phyloP scores from a whole-genome alignment of 2,113 vertebrate genomes.

The Empidonax traillii region DNA sequence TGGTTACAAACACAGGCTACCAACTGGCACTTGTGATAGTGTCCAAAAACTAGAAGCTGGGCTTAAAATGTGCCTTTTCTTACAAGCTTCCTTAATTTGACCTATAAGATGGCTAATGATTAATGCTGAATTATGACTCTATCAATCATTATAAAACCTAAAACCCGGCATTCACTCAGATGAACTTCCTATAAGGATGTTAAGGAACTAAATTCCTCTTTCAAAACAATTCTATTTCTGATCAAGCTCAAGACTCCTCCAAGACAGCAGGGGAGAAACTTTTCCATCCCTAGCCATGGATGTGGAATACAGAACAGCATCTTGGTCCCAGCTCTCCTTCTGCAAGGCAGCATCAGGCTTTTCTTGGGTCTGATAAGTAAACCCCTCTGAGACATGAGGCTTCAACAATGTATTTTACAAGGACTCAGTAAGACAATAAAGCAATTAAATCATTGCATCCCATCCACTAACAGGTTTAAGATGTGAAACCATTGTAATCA shows the following conservation, averaged over 20 bases:
- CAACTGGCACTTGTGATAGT: rapidly evolving
- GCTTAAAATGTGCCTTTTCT: neutral
- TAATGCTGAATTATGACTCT: neutral
- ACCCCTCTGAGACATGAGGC: neutral
- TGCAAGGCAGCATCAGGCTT: neutral
- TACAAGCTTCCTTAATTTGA: neutral
- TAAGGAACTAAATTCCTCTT: neutral
- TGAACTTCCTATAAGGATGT: rapidly evolving
- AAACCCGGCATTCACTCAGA: neutral
- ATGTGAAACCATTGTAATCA: neutral
- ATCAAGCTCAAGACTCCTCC: neutral
- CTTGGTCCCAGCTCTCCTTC: neutral
- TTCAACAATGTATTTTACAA: neutral
- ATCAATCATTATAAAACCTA: neutral
- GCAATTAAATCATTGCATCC: neutral
- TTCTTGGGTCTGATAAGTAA: neutral
- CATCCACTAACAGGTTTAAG: neutral
- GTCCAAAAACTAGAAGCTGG: neutral
- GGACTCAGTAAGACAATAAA: neutral
- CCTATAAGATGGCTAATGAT: neutral
- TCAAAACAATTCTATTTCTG: neutral
- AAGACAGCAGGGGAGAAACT: neutral
- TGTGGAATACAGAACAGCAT: neutral
- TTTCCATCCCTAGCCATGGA: neutral
- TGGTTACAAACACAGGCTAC: neutral